Percentiles rank a stretch among this genome's conserved stretches.
These are phyloP conservation scores for Neodiprion pinetum DNA, from an alignment of 1,140 invertebrate species.

Conservation along the genomic window DNA sequence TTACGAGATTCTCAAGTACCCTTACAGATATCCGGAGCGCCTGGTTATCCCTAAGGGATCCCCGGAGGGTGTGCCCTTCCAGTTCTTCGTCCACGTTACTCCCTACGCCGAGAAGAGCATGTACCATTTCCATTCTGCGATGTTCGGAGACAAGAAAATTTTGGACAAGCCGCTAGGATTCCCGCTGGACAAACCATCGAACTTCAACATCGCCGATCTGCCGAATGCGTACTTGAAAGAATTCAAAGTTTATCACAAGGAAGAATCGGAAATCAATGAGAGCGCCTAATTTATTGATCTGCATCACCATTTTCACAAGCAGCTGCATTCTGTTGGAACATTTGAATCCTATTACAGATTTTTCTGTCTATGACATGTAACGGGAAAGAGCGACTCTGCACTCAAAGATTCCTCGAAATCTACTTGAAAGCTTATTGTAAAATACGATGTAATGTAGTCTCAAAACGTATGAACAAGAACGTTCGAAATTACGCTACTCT, in stretches of 20 bases:
- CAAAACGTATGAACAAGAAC: too few species aligned
- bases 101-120: conserved; percentile 46
- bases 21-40: conserved; percentile 55
- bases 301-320: too few species aligned
- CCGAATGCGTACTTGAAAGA: conserved; percentile 57
- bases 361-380: too few species aligned
- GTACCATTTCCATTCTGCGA: conserved; percentile 37
- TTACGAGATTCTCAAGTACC: conserved; percentile 44
- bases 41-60: conserved; percentile 57
- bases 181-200: conserved; percentile 69
- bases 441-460: too few species aligned
- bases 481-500: too few species aligned
- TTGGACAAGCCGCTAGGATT: conserved; percentile 70
- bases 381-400: too few species aligned
- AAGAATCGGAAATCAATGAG: conserved; percentile 14
- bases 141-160: conserved; percentile 45
- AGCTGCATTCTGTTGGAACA: too few species aligned
- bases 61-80: conserved; percentile 56
- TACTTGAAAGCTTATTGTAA: too few species aligned
- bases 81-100: conserved; percentile 57
- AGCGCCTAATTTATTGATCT: too few species aligned
- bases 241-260: conserved; percentile 49
- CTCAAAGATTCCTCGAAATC: too few species aligned
- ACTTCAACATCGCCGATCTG: conserved; percentile 48
- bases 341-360: too few species aligned